Base-by-base conservation (phyloP, 2,888 invertebrate genomes). In the Harpagoxenus sublaevis region DNA sequence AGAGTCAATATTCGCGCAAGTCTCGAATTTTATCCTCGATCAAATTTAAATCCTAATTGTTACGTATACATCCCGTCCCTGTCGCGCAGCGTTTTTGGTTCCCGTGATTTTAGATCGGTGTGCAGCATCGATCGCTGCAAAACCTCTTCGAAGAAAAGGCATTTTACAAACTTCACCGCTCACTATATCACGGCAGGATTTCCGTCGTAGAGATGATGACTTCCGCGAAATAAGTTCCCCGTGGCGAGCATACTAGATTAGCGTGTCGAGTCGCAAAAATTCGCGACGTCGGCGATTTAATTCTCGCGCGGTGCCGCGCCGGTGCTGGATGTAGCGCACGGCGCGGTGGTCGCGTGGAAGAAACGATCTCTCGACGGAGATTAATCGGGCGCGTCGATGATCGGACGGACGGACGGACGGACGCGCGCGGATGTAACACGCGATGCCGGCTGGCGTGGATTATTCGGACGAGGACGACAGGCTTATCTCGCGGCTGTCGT, bases 401-500 rank as follows among this genome's bases (percentile, higher is more conserved):
- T 77, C 68, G 39, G 8, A 35, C 51, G 51, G 51, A 51, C 51
- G 48, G 23, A 23, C 35, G 63, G 6, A 53, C 6, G 6, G 6
- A n/a, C 28, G 42, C 45, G 74, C 31, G 39, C 35, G 51, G 35
- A 77, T 65, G 28, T 62, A 18, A n/a, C 28, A 10, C 39, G 65
- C 71, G 70, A n/a, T 45, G 77, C 53, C 28, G 68, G 42, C 28
- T 15, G 12, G 42, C 70, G 23, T 31, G 57, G 84, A 84, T 86
- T 84, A 87, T 85, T 89, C 82, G 85, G 85, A 51, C 63, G 68
- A 83, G 86, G 68, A 81, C 62, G 84, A n/a, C 57, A 48, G 35
- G 9, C 60, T 90, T 89, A 89, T 90, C 90, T 83, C 65, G 62
- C 48, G 65, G 35, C 82, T 89, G 89, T 90, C 89, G 89, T 89